Conservation (phyloP, 2,888 invertebrate genomes). For the Gastracanthus pulcherrimus region DNA sequence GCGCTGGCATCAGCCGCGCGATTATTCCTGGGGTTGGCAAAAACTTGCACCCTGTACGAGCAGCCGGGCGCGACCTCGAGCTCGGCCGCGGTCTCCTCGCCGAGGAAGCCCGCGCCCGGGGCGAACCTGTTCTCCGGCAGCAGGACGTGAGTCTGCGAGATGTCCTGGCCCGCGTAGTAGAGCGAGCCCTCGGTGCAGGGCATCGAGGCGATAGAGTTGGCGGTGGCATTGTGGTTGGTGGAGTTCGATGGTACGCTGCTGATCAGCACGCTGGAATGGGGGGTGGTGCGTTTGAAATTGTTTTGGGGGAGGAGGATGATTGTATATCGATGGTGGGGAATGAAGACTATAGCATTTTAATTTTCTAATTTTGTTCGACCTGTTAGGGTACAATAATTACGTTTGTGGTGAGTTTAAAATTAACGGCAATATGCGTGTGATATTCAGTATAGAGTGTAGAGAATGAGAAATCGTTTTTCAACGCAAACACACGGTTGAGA, state of each 20-base stretch:
- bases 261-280: conserved; percentile 24
- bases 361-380: no score
- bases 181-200: conserved; percentile 66
- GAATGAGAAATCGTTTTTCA: no score
- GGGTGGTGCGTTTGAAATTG: not conserved
- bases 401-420: no score
- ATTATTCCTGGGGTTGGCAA: conserved; percentile 68
- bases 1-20: not conserved
- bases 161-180: conserved; percentile 63
- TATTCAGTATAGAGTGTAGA: no score
- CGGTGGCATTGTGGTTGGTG: not conserved
- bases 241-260: not conserved
- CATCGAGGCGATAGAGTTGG: not conserved
- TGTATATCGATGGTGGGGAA: no score
- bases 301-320: no score
- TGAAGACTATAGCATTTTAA: no score
- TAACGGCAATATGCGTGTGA: no score
- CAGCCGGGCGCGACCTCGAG: conserved; percentile 68
- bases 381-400: no score
- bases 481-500: no score
- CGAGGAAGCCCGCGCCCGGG: not conserved
- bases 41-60: conserved; percentile 68
- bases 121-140: conserved; percentile 66
- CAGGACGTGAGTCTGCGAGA: conserved; percentile 60
- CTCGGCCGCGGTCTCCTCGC: conserved; percentile 56